These are phyloP conservation scores for Ips nitidus DNA, from an alignment of 1,140 invertebrate genomes.

Conservation along the genomic window DNA sequence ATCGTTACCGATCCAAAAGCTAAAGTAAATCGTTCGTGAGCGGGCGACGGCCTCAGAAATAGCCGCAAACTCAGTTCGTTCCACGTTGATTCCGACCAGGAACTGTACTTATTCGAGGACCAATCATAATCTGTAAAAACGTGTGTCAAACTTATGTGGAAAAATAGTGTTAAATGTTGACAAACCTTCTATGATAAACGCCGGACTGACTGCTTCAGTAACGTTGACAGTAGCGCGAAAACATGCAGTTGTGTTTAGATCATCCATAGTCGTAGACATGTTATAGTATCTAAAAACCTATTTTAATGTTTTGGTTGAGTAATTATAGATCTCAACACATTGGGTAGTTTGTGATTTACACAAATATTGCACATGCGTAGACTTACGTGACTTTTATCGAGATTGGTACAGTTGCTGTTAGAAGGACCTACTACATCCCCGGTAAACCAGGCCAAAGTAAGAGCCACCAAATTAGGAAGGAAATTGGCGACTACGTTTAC, in stretches of 20 bases:
- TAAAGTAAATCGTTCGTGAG: constrained; percentile 68
- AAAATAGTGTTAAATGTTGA: background rate
- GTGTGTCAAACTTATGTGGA: constrained; percentile 23
- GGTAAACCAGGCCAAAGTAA: constrained; percentile 59
- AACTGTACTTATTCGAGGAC: constrained; percentile 75
- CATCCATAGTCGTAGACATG: constrained; percentile 50
- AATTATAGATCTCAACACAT: too few species aligned
- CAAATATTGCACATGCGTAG: background rate
- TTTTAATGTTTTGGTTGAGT: background rate
- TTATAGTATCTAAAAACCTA: constrained; percentile 58
- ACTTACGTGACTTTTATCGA: constrained; percentile 42
- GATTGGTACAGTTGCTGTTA: constrained; percentile 44
- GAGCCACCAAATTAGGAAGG: constrained; percentile 57
- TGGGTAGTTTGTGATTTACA: too few species aligned
- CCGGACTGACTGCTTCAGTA: constrained; percentile 76
- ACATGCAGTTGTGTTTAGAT: constrained; percentile 64
- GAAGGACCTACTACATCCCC: constrained; percentile 50
- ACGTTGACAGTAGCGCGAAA: constrained; percentile 73
- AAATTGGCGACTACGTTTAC: constrained; percentile 44
- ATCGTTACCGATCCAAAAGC: constrained; percentile 65
- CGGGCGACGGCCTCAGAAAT: constrained; percentile 75
- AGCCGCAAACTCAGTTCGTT: constrained; percentile 70
- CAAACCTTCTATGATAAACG: constrained; percentile 70
- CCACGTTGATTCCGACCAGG: constrained; percentile 94
- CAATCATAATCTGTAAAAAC: constrained; percentile 72